Conservation (phyloP, 2,797 vertebrate genomes). For the Brachymystax lenok region DNA sequence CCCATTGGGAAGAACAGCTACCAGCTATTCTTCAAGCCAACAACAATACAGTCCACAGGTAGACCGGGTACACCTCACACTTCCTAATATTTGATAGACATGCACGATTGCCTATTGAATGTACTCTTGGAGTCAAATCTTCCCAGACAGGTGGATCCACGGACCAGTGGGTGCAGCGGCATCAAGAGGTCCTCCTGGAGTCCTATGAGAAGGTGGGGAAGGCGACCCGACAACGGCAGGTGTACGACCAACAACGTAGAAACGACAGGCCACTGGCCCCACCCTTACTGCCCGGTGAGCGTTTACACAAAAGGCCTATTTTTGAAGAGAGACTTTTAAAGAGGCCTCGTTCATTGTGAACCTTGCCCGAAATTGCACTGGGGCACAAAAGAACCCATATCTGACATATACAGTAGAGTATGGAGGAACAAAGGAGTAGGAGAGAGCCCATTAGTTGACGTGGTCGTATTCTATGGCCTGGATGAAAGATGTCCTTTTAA, state of each 20-base stretch:
- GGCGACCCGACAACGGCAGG: too few species aligned
- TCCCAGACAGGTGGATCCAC: background rate
- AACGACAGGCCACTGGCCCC: too few species aligned
- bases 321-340: background rate
- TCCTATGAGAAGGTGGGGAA: too few species aligned
- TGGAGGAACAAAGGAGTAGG: background rate
- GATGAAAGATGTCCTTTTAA: background rate
- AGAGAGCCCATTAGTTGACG: background rate
- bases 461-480: background rate
- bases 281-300: too few species aligned
- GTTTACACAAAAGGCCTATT: too few species aligned
- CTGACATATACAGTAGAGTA: background rate
- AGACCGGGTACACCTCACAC: background rate
- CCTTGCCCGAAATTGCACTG: background rate
- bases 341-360: background rate
- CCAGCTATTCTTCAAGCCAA: background rate
- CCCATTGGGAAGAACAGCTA: background rate
- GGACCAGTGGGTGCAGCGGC: background rate
- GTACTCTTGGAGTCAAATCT: background rate
- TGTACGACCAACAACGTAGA: too few species aligned
- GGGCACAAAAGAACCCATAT: background rate
- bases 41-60: background rate
- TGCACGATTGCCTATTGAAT: background rate
- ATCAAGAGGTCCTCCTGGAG: too few species aligned
- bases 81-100: background rate